Base-by-base conservation (phyloP, 2,113 vertebrate genomes). In the Dascyllus trimaculatus region DNA sequence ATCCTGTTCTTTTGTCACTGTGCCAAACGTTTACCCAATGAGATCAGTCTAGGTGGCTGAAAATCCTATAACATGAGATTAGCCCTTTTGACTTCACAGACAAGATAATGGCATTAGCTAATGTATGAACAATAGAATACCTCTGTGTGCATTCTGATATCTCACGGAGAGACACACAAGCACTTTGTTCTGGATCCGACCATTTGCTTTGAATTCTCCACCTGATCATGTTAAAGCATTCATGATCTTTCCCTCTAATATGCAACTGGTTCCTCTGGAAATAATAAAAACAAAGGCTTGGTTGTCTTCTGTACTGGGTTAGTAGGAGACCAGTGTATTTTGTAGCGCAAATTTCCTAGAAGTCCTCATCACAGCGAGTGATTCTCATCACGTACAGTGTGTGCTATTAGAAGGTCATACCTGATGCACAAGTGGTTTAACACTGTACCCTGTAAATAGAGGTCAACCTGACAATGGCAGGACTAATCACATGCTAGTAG, bases 1-100 rank as follows among this genome's bases (percentile, higher is more conserved):
- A 78, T 67, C 73, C 85, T 71, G 76, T 81, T 91, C 81, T 89
- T 84, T 78, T 91, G 90, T 89, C 93, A 80, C 78, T 21, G 78
- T 85, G 89, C 91, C 92, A 93, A 90, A 74, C 81, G 58, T 90
- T 93, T 89, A 79, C 81, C 90, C 91, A 85, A 85, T 93, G 85
- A 93, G 90, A 93, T 94, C 92, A 86, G 91, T 91, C 85, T 76
- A 86, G 91, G 88, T 88, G 91, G 89, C 88, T 90, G 91, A 77
- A 91, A 94, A 94, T 94, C 94, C 93, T 91, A 92, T 94, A 93
- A 93, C 84, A 90, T 83, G 87, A 93, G 91, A 94, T 93, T 91
- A 93, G 84, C 80, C 88, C 90, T 81, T 92, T 91, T 88, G 88
- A 92, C 93, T 93, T 90, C 84, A 85, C 89, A 88, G 90, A 92